Percentiles rank a stretch among this genome's conserved stretches.
These are phyloP conservation scores for Parnassius orleans DNA, from an alignment of 2,888 invertebrate genomes.

Conservation along the genomic window DNA sequence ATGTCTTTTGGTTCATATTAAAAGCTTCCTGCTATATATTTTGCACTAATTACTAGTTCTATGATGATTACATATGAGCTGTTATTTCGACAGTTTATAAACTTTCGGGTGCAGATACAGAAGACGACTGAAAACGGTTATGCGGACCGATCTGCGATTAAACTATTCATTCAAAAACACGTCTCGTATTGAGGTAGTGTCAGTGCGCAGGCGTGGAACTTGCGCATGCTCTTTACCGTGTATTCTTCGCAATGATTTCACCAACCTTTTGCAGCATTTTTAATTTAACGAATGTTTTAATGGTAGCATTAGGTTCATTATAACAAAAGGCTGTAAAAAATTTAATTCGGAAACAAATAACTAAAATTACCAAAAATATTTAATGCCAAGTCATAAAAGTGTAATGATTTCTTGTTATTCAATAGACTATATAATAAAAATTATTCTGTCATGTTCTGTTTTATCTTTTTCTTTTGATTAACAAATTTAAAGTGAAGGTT, in stretches of 20 bases:
- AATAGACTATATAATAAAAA: too few species aligned
- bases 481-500: too few species aligned
- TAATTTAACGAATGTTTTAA: slow-evolving; percentile 47
- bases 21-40: not conserved
- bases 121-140: slow-evolving; percentile 54
- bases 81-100: slow-evolving; percentile 6
- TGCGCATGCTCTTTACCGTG: slow-evolving; percentile 57
- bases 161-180: slow-evolving; percentile 78
- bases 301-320: too few species aligned
- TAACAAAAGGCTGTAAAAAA: too few species aligned
- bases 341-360: too few species aligned
- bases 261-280: slow-evolving; percentile 57
- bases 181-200: slow-evolving; percentile 74
- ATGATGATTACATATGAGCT: slow-evolving; percentile 19
- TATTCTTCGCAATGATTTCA: slow-evolving; percentile 71
- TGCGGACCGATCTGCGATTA: slow-evolving; percentile 57
- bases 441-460: too few species aligned
- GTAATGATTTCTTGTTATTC: too few species aligned
- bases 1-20: not conserved
- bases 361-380: too few species aligned
- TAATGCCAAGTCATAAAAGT: too few species aligned
- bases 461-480: too few species aligned
- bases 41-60: not conserved
- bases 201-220: slow-evolving; percentile 64
- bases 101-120: slow-evolving; percentile 16